A percentile compares a stretch with the other conserved stretches of the same genome.
Conservation (phyloP, 1,140 invertebrate species). For the Glossosoma conforme region DNA sequence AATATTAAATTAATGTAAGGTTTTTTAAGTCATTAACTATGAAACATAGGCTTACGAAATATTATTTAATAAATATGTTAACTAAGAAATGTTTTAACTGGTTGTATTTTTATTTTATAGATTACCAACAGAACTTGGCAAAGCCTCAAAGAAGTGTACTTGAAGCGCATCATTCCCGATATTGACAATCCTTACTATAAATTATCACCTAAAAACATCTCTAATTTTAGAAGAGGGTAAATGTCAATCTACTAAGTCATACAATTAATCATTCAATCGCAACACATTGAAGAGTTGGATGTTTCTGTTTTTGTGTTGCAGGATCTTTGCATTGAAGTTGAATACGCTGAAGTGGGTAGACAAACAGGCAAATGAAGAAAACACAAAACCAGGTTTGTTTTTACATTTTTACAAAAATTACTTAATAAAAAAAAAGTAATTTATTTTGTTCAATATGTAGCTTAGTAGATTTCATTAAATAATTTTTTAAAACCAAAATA, state of each 20-base stretch:
- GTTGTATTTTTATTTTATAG: slow-evolving; percentile 26
- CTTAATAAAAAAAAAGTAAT: too few species aligned
- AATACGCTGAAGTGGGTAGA: neutral
- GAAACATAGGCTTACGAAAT: neutral
- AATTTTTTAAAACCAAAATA: too few species aligned
- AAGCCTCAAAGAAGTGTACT: slow-evolving; percentile 46
- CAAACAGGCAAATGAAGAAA: too few species aligned
- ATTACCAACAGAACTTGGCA: slow-evolving; percentile 43
- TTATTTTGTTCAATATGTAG: too few species aligned
- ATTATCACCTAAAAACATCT: slow-evolving; percentile 36
- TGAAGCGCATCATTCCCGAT: slow-evolving; percentile 45
- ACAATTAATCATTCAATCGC: neutral
- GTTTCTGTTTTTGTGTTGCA: neutral
- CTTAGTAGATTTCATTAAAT: too few species aligned
- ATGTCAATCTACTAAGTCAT: too few species aligned
- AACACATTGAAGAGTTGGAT: slow-evolving; percentile 1
- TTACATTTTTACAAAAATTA: too few species aligned
- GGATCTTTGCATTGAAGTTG: neutral
- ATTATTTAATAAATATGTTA: neutral
- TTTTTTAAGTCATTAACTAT: neutral
- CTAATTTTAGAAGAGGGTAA: slow-evolving; percentile 35
- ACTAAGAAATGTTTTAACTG: neutral
- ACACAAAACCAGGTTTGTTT: too few species aligned
- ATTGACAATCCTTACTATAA: slow-evolving; percentile 46
- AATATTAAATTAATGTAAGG: neutral